Percentiles rank a stretch among this genome's conserved stretches.
Conservation (phyloP, 2,888 invertebrate genomes). For the Metalampra italica region DNA sequence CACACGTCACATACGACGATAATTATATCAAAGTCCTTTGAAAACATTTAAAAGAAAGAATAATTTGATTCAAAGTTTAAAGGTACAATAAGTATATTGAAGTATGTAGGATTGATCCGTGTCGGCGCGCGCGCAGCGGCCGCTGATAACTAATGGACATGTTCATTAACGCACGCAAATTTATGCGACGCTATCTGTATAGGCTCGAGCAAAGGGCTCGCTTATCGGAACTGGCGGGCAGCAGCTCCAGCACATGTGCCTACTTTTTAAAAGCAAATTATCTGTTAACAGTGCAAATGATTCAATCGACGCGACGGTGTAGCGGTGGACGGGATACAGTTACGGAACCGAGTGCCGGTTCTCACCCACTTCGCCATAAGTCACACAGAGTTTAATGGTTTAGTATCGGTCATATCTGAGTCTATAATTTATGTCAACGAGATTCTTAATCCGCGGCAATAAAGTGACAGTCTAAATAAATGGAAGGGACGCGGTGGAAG, state of each 20-base stretch:
- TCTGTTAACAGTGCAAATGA: background rate
- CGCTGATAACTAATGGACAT: constrained; percentile 10
- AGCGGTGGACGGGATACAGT: background rate
- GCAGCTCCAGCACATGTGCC: too few relatives aligned
- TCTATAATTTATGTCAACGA: constrained; percentile 63
- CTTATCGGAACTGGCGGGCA: constrained; percentile 2
- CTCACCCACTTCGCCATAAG: constrained; percentile 12
- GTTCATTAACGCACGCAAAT: constrained; percentile 19
- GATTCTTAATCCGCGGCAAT: constrained; percentile 64
- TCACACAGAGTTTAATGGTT: constrained; percentile 29
- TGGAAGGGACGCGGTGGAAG: constrained; percentile 26
- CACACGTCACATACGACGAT: too few relatives aligned
- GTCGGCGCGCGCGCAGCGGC: background rate
- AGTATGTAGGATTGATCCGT: constrained; percentile 10
- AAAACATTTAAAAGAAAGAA: too few relatives aligned
- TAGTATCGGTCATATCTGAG: constrained; percentile 42
- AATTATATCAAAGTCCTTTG: too few relatives aligned
- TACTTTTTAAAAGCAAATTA: too few relatives aligned
- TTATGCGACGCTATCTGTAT: constrained; percentile 15
- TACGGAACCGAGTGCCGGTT: constrained; percentile 1
- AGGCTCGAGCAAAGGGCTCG: constrained; percentile 1
- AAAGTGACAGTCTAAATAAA: constrained; percentile 61
- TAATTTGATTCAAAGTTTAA: too few relatives aligned
- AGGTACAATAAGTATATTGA: background rate
- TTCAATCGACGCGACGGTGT: constrained; percentile 4